These are phyloP conservation scores for Zaprionus kolodkinae DNA, from an alignment of 1,140 invertebrate species.

Conservation along the genomic window DNA sequence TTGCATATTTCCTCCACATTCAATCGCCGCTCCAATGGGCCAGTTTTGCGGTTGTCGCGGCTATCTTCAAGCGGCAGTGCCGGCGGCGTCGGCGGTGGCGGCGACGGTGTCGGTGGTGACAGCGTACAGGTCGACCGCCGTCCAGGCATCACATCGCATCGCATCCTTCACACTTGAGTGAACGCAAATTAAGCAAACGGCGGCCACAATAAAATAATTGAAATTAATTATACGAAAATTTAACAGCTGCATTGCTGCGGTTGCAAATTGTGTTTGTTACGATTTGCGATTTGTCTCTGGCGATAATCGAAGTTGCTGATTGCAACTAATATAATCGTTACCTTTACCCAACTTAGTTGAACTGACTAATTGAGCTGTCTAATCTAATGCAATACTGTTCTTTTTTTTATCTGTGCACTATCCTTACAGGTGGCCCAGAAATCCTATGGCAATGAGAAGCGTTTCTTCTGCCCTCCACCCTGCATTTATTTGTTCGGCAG, in stretches of 20 bases:
- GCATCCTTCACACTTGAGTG: conserved; percentile 81
- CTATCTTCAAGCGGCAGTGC: conserved; percentile 65
- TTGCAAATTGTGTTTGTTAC: conserved; percentile 21
- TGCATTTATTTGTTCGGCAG: conserved; percentile 99
- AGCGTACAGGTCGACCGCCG: conserved; percentile 45
- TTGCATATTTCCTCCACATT: neutral
- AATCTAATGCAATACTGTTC: neutral
- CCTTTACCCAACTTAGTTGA: conserved; percentile 29
- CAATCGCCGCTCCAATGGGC: conserved; percentile 44
- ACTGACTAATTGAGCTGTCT: conserved; percentile 29
- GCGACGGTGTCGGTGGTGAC: conserved; percentile 6
- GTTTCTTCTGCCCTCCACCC: conserved; percentile 99
- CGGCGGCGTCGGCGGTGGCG: conserved; percentile 24
- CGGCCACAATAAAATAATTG: conserved; percentile 79
- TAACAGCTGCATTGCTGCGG: conserved; percentile 76
- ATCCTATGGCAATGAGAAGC: conserved; percentile 99
- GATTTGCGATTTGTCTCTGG: conserved; percentile 54
- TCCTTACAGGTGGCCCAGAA: conserved; percentile 94
- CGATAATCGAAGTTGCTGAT: conserved; percentile 62
- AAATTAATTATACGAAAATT: conserved; percentile 80
- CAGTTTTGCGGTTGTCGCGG: conserved; percentile 58
- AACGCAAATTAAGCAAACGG: conserved; percentile 74
- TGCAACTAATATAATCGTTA: conserved; percentile 15
- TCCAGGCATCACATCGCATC: conserved; percentile 48
- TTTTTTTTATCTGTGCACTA: neutral